Conservation (phyloP, 2,888 invertebrate genomes). For the Nephrotoma flavescens region DNA sequence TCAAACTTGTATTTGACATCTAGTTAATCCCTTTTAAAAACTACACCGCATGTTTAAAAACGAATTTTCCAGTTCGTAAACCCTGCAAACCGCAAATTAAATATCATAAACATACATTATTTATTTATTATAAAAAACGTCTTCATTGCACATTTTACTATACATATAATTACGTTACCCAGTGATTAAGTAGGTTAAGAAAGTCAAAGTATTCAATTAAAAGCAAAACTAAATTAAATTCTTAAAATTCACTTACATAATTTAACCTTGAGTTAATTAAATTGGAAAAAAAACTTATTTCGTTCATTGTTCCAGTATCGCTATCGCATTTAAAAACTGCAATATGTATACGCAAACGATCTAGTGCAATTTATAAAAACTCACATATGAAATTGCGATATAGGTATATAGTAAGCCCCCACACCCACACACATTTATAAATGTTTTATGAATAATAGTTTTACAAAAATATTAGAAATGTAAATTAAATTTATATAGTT, state of each 20-base stretch:
- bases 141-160: background rate
- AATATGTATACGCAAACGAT: too few relatives aligned
- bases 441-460: background rate
- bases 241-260: background rate
- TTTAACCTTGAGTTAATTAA: background rate
- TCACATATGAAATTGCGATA: background rate
- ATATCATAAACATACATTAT: too few relatives aligned
- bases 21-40: too few relatives aligned
- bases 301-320: background rate
- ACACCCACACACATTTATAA: background rate
- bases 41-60: too few relatives aligned
- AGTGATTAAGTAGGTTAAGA: background rate
- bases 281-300: background rate
- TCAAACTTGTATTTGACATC: too few relatives aligned
- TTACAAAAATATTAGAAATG: background rate
- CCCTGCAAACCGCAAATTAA: too few relatives aligned
- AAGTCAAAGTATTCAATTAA: background rate
- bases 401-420: background rate
- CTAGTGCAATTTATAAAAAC: too few relatives aligned
- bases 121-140: too few relatives aligned
- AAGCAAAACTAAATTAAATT: background rate
- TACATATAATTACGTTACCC: background rate
- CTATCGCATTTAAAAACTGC: background rate
- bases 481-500: background rate
- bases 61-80: too few relatives aligned